Conservation (phyloP, 2,113 vertebrate genomes). For the Actenoides hombroni region DNA sequence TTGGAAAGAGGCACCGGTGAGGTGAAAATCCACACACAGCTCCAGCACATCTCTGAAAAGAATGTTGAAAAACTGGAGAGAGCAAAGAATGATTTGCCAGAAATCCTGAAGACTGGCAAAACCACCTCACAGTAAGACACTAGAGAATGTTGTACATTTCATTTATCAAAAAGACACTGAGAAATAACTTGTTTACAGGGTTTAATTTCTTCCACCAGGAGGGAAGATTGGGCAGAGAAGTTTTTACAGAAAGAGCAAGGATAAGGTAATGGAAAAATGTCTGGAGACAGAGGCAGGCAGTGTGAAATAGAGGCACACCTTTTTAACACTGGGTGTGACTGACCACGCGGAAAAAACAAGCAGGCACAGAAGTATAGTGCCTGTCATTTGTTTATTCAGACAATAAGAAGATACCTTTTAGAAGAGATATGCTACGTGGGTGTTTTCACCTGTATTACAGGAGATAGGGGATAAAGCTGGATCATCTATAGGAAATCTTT, state of each 20-base stretch:
- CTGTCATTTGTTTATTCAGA: neutral
- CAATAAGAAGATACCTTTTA: neutral
- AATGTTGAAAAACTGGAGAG: neutral
- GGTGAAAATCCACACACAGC: neutral
- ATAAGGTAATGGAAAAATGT: neutral
- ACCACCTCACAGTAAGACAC: neutral
- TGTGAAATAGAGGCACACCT: neutral
- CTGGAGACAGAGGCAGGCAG: neutral
- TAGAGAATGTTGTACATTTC: neutral
- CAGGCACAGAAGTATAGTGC: neutral
- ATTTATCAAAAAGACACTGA: neutral
- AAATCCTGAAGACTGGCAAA: neutral
- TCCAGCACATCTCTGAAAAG: neutral
- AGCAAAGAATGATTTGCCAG: neutral
- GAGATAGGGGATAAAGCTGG: neutral
- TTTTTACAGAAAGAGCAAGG: neutral
- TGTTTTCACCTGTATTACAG: neutral
- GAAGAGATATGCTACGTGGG: neutral
- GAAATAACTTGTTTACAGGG: neutral
- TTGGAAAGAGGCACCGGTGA: neutral
- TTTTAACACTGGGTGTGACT: neutral
- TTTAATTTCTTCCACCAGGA: neutral
- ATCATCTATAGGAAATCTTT: neutral
- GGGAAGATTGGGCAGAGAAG: neutral
- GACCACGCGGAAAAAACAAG: neutral